phyloP scores from a whole-genome alignment of 2,888 invertebrate genomes.

The Xestia ashworthii region DNA sequence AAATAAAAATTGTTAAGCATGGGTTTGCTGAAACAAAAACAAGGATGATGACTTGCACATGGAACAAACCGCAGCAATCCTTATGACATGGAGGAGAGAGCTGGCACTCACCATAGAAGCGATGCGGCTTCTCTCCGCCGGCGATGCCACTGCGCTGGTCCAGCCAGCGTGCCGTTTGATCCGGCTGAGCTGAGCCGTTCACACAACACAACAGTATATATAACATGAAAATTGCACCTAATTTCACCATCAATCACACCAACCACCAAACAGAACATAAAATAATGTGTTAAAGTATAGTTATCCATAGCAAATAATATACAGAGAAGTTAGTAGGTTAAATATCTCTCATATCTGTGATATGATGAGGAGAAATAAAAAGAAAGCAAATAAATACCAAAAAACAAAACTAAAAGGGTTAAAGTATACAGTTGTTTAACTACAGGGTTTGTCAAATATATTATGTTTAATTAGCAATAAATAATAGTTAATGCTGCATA shows the following conservation, averaged over 20 bases:
- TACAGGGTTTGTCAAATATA: slow-evolving; percentile 43
- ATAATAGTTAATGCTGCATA: slow-evolving; percentile 53
- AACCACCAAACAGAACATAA: slow-evolving; percentile 89
- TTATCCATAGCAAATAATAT: slow-evolving; percentile 65
- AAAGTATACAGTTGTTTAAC: slow-evolving; percentile 32
- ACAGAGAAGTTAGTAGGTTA: slow-evolving; percentile 70
- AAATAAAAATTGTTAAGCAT: slow-evolving; percentile 76
- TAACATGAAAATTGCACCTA: slow-evolving; percentile 90
- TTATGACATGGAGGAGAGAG: slow-evolving; percentile 53
- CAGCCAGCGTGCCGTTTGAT: slow-evolving; percentile 88
- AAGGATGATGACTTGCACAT: slow-evolving; percentile 69
- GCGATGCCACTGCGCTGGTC: slow-evolving; percentile 83
- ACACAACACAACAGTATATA: slow-evolving; percentile 91
- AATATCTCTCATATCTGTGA: slow-evolving; percentile 35
- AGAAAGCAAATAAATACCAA: slow-evolving; percentile 55
- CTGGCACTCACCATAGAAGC: slow-evolving; percentile 88
- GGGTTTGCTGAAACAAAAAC: slow-evolving; percentile 84
- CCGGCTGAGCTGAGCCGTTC: slow-evolving; percentile 89
- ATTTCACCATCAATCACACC: slow-evolving; percentile 87
- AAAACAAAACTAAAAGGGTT: slow-evolving; percentile 46
- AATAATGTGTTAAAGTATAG: slow-evolving; percentile 84
- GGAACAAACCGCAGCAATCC: slow-evolving; percentile 62
- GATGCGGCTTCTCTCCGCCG: slow-evolving; percentile 84
- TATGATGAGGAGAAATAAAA: slow-evolving; percentile 43
- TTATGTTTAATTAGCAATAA: slow-evolving; percentile 47